Base-by-base conservation (phyloP, 2,888 invertebrate genomes). In the Drosophila infuscata region DNA sequence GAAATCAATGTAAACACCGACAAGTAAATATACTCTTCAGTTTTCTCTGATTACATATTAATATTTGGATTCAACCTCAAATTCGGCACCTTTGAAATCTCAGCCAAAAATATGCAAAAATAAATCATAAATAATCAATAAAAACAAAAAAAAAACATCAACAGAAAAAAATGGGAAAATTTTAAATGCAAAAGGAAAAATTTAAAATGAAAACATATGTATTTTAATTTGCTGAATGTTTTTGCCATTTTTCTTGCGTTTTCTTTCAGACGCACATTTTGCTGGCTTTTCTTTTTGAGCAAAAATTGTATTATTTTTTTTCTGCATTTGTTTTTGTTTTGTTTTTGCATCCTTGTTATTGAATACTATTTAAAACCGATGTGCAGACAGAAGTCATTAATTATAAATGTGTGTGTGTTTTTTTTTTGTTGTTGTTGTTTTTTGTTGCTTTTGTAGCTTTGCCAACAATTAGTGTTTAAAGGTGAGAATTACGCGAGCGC, bases 331-430 rank as follows among this genome's bases (percentile, higher is more conserved):
- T 35, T 53, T 33, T 65, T 70, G 56, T 74, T 52, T 61, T 70
- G 49, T 54, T 60, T 76, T 67, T 67, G 59, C 67, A 82, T 84
- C 79, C 88, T 84, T 88, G 74, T 82, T 82, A 85, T 79, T 79
- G 82, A 79, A 76, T 74, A 79, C 69, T 64, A 72, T 71, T 64
- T 62, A 67, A 67, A 63, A 80, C 69, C 67, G 58, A 74, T 73
- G 70, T 70, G 83, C 62, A 30, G 81, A 88, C 83, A 76, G 71
- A 59, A 70, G 65, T 61, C 76, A 85, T 88, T 82, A 84, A 82
- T 88, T 79, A 78, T 67, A 64, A 63, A 70, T 71, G 49, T 15
- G 15, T n/a, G 12, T 74, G 33, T 60, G 62, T 67, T 69, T 25
- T 65, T 67, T 69, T 58, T 6, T 32, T 30, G 15, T 20, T 48